Evolutionary conservation across 2,888 invertebrate genomes (phyloP).

Genomic region (Dastarcus helophoroides): DNA sequence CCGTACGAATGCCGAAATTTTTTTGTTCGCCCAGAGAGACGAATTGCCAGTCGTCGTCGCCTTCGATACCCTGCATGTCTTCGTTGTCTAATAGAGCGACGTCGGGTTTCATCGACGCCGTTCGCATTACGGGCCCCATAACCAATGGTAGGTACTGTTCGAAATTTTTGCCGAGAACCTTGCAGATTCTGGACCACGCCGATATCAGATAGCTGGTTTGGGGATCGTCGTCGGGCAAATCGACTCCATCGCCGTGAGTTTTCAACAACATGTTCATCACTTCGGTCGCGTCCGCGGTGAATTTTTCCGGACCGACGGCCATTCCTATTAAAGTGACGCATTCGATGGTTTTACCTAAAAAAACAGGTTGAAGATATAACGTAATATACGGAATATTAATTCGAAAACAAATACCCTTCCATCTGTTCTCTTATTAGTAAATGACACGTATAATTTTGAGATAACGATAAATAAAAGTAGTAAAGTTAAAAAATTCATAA

Average conservation of each 20-base stretch:
- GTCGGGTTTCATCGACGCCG: slow-evolving; percentile 88
- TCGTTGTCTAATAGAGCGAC: slow-evolving; percentile 82
- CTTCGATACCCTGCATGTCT: slow-evolving; percentile 70
- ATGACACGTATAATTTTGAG: too few species aligned
- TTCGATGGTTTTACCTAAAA: slow-evolving; percentile 78
- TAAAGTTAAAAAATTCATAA: not conserved
- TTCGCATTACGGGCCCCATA: slow-evolving; percentile 89
- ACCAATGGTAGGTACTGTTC: slow-evolving; percentile 86
- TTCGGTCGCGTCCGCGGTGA: slow-evolving; percentile 83
- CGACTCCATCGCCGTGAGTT: slow-evolving; percentile 70
- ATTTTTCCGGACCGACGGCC: slow-evolving; percentile 73
- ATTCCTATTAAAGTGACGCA: slow-evolving; percentile 96
- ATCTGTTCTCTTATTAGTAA: too few species aligned
- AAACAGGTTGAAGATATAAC: too few species aligned
- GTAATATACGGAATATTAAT: too few species aligned
- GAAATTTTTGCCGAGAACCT: slow-evolving; percentile 66
- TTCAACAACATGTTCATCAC: slow-evolving; percentile 91
- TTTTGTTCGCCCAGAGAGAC: slow-evolving; percentile 89
- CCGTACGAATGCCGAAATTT: slow-evolving; percentile 88
- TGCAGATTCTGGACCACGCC: slow-evolving; percentile 98
- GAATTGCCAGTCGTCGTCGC: slow-evolving; percentile 88
- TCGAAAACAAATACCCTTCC: too few species aligned
- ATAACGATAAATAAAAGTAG: not conserved
- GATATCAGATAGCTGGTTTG: slow-evolving; percentile 96
- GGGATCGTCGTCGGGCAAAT: slow-evolving; percentile 88